Evolutionary conservation across 1,140 invertebrate species (phyloP).

Genomic region (Neodiprion fabricii): DNA sequence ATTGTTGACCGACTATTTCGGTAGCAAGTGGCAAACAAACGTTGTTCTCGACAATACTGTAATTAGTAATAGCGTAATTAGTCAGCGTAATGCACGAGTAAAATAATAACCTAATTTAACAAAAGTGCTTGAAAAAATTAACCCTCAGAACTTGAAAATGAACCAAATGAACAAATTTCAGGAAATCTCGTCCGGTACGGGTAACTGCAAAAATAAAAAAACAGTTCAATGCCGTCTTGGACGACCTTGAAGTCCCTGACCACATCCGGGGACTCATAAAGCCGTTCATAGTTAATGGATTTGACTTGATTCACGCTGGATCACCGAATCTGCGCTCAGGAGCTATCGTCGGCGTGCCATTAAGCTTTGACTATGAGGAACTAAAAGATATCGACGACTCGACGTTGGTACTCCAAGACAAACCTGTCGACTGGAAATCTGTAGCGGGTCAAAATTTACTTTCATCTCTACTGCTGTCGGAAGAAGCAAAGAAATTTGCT

Average conservation of each 20-base stretch:
- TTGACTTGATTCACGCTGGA: constrained; percentile 68
- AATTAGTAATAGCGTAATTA: neutral
- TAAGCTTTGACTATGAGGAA: constrained; percentile 65
- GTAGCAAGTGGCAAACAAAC: neutral
- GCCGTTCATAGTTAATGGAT: constrained; percentile 70
- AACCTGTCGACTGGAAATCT: constrained; percentile 67
- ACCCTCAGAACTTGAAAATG: neutral
- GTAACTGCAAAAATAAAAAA: constrained; percentile 50
- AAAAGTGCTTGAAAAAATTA: neutral
- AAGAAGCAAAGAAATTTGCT: constrained; percentile 79
- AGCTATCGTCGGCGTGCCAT: constrained; percentile 69
- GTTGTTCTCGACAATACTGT: neutral
- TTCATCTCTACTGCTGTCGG: constrained; percentile 71
- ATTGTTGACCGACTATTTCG: constrained; percentile 5
- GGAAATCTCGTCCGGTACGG: constrained; percentile 43
- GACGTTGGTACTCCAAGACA: constrained; percentile 63
- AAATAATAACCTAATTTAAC: neutral
- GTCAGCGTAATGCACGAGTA: neutral
- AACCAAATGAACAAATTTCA: constrained; percentile 42
- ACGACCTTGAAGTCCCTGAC: constrained; percentile 59
- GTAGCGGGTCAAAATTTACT: constrained; percentile 67
- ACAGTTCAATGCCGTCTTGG: constrained; percentile 59
- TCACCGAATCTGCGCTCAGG: constrained; percentile 56
- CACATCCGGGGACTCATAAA: constrained; percentile 51
- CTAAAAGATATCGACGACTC: constrained; percentile 57